Conservation (phyloP, 2,888 invertebrate genomes). For the Halictus ligatus region DNA sequence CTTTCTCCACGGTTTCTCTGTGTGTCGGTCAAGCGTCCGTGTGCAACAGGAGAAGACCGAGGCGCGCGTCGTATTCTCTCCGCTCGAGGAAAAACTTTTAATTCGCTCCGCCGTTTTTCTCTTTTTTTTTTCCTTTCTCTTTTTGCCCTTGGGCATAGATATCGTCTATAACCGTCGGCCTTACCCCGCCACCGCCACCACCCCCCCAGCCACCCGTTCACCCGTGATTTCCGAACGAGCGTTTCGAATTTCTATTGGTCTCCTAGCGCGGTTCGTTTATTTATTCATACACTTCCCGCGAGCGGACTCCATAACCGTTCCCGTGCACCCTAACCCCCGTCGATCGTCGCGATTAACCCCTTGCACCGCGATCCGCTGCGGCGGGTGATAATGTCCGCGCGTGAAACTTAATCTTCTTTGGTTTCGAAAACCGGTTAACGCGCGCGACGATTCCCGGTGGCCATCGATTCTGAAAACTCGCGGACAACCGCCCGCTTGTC, state of each 20-base stretch:
- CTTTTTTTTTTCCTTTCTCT: too few species aligned
- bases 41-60: background rate
- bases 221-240: background rate
- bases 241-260: conserved; percentile 4
- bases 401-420: background rate
- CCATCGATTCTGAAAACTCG: too few species aligned
- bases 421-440: too few species aligned
- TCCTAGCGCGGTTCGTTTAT: background rate
- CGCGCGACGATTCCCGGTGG: too few species aligned
- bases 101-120: conserved; percentile 12
- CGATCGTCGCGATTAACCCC: background rate
- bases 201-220: background rate
- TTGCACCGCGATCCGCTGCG: background rate
- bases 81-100: conserved; percentile 1
- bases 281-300: background rate
- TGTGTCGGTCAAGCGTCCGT: background rate
- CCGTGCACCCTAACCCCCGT: too few species aligned
- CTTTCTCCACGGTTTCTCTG: background rate
- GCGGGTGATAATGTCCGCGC: background rate
- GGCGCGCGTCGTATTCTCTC: background rate
- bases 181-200: background rate
- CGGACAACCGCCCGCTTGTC: too few species aligned
- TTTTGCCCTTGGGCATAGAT: background rate
- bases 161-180: background rate
- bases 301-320: background rate